A percentile compares a stretch with the other conserved stretches of the same genome.
These are phyloP conservation scores for Eupithecia inturbata DNA, from an alignment of 2,888 invertebrate genomes.

Conservation along the genomic window DNA sequence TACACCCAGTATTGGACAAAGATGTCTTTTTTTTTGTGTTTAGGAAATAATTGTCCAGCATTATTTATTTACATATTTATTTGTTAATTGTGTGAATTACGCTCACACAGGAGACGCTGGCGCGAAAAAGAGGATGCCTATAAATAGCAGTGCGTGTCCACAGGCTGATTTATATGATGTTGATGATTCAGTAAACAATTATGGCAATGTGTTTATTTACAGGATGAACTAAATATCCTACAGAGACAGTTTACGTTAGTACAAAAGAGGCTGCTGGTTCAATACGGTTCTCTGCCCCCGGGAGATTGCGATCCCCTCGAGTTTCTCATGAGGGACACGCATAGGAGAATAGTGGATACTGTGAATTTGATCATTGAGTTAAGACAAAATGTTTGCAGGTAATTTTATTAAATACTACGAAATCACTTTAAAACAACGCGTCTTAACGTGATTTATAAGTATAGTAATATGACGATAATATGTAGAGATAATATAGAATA, in stretches of 20 bases:
- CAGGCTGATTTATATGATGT: no score
- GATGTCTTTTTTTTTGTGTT: background rate
- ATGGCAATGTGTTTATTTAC: constrained; percentile 32
- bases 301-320: constrained; percentile 89
- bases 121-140: no score
- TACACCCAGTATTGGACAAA: background rate
- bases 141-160: no score
- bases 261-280: constrained; percentile 89
- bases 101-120: no score
- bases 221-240: constrained; percentile 81
- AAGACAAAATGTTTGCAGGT: constrained; percentile 69
- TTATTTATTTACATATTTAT: no score
- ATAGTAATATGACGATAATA: no score
- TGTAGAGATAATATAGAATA: no score
- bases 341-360: constrained; percentile 81
- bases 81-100: no score
- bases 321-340: constrained; percentile 88
- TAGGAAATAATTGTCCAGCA: no score
- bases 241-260: constrained; percentile 90
- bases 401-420: background rate
- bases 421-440: background rate
- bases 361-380: constrained; percentile 78
- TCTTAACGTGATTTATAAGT: background rate
- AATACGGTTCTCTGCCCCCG: constrained; percentile 91
- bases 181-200: background rate